Evolutionary conservation across 2,888 invertebrate genomes (phyloP).

Genomic region (Argyresthia albistria): DNA sequence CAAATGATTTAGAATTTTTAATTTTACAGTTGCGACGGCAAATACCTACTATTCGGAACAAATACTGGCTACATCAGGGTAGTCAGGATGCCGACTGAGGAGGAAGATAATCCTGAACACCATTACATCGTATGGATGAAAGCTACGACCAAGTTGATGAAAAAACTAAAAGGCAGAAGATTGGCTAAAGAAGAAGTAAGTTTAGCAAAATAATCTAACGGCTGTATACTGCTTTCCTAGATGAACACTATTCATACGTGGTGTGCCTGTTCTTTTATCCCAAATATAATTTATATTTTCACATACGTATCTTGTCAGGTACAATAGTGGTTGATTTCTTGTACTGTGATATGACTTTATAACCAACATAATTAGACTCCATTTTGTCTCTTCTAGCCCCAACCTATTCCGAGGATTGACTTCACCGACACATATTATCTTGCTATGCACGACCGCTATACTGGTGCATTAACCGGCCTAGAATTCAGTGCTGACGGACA

Average conservation of each 20-base stretch:
- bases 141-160: conserved; percentile 39
- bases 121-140: conserved; percentile 36
- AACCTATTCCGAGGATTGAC: conserved; percentile 54
- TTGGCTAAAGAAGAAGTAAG: conserved; percentile 56
- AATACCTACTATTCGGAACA: conserved; percentile 48
- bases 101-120: conserved; percentile 38
- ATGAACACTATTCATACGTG: too few relatives aligned
- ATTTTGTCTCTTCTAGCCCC: conserved; percentile 24
- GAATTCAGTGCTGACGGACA: conserved; percentile 74
- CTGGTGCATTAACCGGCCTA: conserved; percentile 77
- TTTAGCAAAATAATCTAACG: background rate
- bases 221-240: too few relatives aligned
- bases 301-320: too few relatives aligned
- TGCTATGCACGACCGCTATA: conserved; percentile 82
- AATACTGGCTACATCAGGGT: conserved; percentile 55
- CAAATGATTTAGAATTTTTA: too few relatives aligned
- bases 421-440: conserved; percentile 76
- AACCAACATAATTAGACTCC: too few relatives aligned
- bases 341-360: too few relatives aligned
- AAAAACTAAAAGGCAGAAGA: conserved; percentile 52
- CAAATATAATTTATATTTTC: too few relatives aligned
- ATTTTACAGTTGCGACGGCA: conserved; percentile 36
- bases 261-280: too few relatives aligned
- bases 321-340: too few relatives aligned
- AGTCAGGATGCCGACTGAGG: conserved; percentile 44